A percentile compares a stretch with the other conserved stretches of the same genome.
Evolutionary conservation across 2,888 invertebrate genomes (phyloP).

Genomic region (Blomia tropicalis): DNA sequence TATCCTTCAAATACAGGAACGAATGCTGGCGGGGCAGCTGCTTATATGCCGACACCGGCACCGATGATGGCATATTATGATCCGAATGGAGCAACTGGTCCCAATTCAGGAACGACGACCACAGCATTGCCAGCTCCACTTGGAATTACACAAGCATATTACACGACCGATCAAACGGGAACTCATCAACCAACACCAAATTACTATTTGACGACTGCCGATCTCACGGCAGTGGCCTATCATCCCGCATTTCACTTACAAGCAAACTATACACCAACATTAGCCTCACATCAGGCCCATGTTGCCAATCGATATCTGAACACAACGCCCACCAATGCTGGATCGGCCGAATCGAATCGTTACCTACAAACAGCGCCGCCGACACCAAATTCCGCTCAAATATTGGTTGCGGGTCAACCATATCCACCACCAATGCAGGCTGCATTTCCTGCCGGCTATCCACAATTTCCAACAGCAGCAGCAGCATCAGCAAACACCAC

Average conservation of each 20-base stretch:
- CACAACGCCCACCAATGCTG: not conserved
- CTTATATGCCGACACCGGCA: slow-evolving; percentile 15
- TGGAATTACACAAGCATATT: not conserved
- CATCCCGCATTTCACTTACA: slow-evolving; percentile 10
- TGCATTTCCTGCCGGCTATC: slow-evolving; percentile 28
- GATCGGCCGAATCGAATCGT: slow-evolving; percentile 1
- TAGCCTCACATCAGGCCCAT: not conserved
- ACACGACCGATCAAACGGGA: not conserved
- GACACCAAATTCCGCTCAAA: slow-evolving; percentile 2
- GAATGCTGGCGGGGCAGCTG: not conserved
- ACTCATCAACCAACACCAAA: slow-evolving; percentile 3
- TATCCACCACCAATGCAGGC: slow-evolving; percentile 25
- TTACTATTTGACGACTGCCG: slow-evolving; percentile 8
- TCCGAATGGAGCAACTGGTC: not conserved
- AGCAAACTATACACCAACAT: not conserved
- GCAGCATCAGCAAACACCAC: slow-evolving; percentile 26
- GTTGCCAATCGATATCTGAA: slow-evolving; percentile 4
- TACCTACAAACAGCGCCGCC: slow-evolving; percentile 20
- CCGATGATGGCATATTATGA: not conserved
- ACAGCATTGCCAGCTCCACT: slow-evolving; percentile 20
- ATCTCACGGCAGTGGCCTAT: slow-evolving; percentile 2
- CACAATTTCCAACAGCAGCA: slow-evolving; percentile 28
- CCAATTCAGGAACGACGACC: not conserved
- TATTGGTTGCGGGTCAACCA: not conserved
- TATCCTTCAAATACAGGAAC: not conserved